Conservation (phyloP, 2,888 invertebrate genomes). For the Ecliptopera silaceata region DNA sequence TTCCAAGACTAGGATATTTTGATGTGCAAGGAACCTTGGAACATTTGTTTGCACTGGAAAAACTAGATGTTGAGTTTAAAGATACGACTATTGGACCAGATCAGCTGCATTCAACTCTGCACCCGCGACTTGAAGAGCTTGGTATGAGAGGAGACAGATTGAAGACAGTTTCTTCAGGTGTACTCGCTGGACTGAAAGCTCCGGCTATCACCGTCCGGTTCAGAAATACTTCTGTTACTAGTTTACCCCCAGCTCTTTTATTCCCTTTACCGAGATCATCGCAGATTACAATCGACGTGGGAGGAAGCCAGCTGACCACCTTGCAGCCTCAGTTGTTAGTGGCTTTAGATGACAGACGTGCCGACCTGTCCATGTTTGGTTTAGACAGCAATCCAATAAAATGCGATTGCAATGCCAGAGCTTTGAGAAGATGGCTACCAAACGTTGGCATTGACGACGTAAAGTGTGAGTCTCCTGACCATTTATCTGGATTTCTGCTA, state of each 20-base stretch:
- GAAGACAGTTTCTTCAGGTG: constrained; percentile 90
- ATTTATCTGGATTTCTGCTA: constrained; percentile 86
- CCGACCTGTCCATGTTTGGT: constrained; percentile 88
- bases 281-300: constrained; percentile 89
- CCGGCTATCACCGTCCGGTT: constrained; percentile 88
- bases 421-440: constrained; percentile 90
- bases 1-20: constrained; percentile 91
- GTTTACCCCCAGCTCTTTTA: constrained; percentile 91
- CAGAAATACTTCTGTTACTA: constrained; percentile 90
- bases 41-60: constrained; percentile 88
- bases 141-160: constrained; percentile 89
- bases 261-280: constrained; percentile 95
- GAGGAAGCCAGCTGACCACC: constrained; percentile 89
- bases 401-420: constrained; percentile 93
- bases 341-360: constrained; percentile 91
- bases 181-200: constrained; percentile 91
- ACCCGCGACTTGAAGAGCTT: constrained; percentile 89
- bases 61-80: constrained; percentile 92
- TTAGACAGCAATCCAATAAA: constrained; percentile 90
- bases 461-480: constrained; percentile 87
- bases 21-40: constrained; percentile 94
- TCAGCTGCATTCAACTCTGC: constrained; percentile 89
- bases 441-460: constrained; percentile 84
- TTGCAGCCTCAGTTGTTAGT: constrained; percentile 90
- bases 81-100: constrained; percentile 91